Base-by-base conservation (phyloP, 2,797 vertebrate genomes). In the Acanthurus lineatus region DNA sequence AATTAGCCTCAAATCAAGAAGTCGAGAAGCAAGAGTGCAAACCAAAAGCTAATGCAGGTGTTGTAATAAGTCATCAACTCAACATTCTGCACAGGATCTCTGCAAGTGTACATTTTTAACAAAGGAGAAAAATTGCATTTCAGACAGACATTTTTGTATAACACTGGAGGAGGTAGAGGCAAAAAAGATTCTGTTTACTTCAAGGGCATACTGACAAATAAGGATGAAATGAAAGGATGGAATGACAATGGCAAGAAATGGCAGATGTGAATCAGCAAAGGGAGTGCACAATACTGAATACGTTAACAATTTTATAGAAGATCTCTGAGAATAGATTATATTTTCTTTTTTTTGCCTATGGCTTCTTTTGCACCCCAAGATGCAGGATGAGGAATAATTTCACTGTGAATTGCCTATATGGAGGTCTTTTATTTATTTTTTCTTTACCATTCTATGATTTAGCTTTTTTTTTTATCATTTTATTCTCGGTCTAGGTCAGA, bases 201-300 rank as follows among this genome's bases (percentile, higher is more conserved):
- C 38, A 64, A 82, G 61, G 76, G 22, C 63, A 67, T 25, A 2
- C 28, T 73, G 51, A 63, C 35, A 52, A 53, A 78, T 54, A 47
- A 52, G 64, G 15, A 47, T 47, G 52, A 40, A 59, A 72, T 62
- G n/a, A 61, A 76, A 22, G 10, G 73, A 45, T 25, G 8, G 9
- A 20, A 75, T 64, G 57, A 35, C 20, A 75, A 44, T 16, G 19
- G 12, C 9, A 52, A 62, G 17, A 20, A 67, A 65, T 68, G 58
- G 9, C 22, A 63, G 59, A 64, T 73, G 22, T 38, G 32, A 70
- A 67, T 67, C 44, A 59, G 28, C 56, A 22, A 20, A 49, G 20
- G 11, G 38, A 38, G 15, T 12, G 28, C 15, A 58, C 19, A 58
- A 44, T 42, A 35, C 40, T 72, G 51, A 65, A 19, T 38, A 63